A percentile compares a stretch with the other conserved stretches of the same genome.
Evolutionary conservation across 2,113 vertebrate species (phyloP).

Genomic region (Mirounga angustirostris): DNA sequence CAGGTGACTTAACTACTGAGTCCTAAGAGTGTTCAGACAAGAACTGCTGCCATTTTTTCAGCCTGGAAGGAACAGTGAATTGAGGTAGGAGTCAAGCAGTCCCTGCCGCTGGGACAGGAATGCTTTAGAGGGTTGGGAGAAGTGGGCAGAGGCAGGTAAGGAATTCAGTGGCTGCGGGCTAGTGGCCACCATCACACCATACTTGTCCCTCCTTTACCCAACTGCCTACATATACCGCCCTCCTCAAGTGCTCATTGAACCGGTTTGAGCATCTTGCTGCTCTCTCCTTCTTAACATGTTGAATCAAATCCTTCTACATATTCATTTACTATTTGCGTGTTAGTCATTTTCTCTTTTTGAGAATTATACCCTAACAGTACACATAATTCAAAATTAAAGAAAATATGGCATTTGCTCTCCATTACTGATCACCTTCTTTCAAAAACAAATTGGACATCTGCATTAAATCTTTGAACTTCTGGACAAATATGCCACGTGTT

Average conservation of each 20-base stretch:
- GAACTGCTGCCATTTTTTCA: background rate
- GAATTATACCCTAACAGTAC: slow-evolving; percentile 5
- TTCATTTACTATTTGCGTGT: background rate
- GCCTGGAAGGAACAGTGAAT: background rate
- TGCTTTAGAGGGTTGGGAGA: background rate
- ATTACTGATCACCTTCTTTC: background rate
- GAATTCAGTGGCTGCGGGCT: background rate
- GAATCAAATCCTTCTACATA: background rate
- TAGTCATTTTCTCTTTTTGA: slow-evolving; percentile 15
- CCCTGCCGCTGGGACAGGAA: background rate
- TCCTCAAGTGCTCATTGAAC: background rate
- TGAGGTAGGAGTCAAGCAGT: background rate
- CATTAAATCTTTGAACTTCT: slow-evolving; percentile 18
- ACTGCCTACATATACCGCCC: background rate
- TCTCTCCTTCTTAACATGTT: background rate
- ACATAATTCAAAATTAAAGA: background rate
- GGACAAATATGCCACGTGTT: background rate
- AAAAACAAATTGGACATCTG: background rate
- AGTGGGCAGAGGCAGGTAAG: background rate
- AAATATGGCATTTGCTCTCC: background rate
- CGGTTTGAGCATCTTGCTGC: background rate
- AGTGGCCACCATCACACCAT: no score
- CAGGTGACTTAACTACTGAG: background rate
- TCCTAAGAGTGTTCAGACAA: background rate
- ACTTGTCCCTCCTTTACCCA: background rate